Evolutionary conservation across 2,888 invertebrate species (phyloP).

Genomic region (Lasioglossum figueresi): DNA sequence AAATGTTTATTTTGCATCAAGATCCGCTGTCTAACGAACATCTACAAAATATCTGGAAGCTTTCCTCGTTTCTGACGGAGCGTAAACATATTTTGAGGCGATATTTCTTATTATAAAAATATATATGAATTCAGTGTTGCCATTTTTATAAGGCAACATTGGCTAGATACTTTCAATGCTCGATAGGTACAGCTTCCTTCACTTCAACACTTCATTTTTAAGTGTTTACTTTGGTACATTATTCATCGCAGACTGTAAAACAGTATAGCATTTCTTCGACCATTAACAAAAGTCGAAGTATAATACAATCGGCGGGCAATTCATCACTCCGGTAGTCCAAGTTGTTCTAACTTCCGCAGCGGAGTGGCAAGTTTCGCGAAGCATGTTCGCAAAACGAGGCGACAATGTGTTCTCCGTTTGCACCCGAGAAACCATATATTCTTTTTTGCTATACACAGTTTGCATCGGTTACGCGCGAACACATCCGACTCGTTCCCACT

Average conservation of each 20-base stretch:
- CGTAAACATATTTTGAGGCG: too few relatives aligned
- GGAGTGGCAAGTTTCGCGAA: conserved; percentile 3
- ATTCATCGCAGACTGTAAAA: background rate
- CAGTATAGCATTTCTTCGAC: background rate
- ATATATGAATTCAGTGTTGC: background rate
- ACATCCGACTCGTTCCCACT: conserved; percentile 30
- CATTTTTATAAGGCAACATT: background rate
- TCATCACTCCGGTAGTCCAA: conserved; percentile 14
- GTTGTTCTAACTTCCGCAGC: background rate
- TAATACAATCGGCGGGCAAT: conserved; percentile 2
- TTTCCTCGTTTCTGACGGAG: too few relatives aligned
- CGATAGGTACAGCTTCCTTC: background rate
- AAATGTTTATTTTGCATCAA: too few relatives aligned
- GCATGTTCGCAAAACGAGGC: conserved; percentile 5
- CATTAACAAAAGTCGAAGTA: background rate
- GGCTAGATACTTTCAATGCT: background rate
- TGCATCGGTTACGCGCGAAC: background rate
- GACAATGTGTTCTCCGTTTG: background rate
- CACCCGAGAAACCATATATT: background rate
- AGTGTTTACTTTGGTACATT: too few relatives aligned
- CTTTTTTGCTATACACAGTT: background rate
- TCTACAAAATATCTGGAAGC: too few relatives aligned
- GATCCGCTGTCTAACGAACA: too few relatives aligned
- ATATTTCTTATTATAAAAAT: background rate
- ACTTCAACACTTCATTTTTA: background rate